These are phyloP conservation scores for Mercenaria mercenaria DNA, from an alignment of 1,140 invertebrate genomes.

Conservation along the genomic window DNA sequence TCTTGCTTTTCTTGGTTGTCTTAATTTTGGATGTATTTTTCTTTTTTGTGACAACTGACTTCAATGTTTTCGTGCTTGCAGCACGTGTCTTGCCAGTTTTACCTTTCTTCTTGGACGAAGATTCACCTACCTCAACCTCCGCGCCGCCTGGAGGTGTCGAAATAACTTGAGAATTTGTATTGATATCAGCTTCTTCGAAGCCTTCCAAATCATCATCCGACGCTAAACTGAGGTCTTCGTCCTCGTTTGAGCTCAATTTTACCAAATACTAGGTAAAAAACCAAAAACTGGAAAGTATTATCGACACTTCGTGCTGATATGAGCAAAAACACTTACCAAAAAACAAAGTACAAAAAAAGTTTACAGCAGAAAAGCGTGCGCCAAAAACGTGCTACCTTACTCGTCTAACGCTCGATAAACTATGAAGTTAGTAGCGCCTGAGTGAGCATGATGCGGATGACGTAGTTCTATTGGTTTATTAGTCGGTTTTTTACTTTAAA, in stretches of 20 bases:
- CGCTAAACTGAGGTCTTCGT: background rate
- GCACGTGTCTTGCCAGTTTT: background rate
- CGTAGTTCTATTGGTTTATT: too few relatives aligned
- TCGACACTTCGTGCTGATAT: background rate
- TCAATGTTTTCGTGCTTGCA: background rate
- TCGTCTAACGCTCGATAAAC: background rate
- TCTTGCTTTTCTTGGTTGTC: background rate
- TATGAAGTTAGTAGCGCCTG: background rate
- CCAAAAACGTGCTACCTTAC: background rate
- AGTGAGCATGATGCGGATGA: background rate
- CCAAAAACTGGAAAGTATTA: background rate
- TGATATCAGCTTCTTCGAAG: background rate
- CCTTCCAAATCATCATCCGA: background rate
- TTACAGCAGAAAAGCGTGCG: background rate
- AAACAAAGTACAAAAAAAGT: background rate
- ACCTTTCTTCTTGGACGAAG: background rate
- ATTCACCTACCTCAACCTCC: background rate
- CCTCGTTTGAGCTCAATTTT: background rate
- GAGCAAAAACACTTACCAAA: background rate
- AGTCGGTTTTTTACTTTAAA: background rate
- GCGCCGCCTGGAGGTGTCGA: background rate
- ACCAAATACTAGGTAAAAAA: background rate
- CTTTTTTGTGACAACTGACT: background rate
- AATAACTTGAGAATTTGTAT: background rate
- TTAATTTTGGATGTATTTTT: background rate